Evolutionary conservation across 2,113 vertebrate genomes (phyloP).

Genomic region (Eptesicus fuscus): DNA sequence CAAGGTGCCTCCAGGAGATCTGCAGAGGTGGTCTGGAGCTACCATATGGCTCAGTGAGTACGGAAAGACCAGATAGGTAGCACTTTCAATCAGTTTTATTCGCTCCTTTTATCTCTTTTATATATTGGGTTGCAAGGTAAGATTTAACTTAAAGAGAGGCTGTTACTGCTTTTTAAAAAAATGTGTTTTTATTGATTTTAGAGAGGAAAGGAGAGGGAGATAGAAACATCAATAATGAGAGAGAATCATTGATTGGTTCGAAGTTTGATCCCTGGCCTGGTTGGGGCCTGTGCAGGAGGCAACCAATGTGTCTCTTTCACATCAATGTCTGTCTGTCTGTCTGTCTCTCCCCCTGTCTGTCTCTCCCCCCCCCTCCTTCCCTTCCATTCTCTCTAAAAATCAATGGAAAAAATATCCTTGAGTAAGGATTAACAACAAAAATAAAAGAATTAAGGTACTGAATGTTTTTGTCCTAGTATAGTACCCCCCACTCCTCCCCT

Average conservation of each 20-base stretch:
- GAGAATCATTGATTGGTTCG: too few species aligned
- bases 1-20: background rate
- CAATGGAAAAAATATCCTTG: too few species aligned
- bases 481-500: too few species aligned
- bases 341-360: too few species aligned
- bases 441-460: background rate
- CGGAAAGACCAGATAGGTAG: background rate
- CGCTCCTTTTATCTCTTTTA: background rate
- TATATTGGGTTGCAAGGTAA: background rate
- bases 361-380: too few species aligned
- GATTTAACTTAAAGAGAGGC: conserved; percentile 20
- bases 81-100: background rate
- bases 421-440: background rate
- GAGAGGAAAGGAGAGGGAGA: too few species aligned
- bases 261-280: too few species aligned
- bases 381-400: too few species aligned
- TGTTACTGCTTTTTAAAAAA: background rate
- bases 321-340: too few species aligned
- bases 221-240: too few species aligned
- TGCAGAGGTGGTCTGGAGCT: background rate
- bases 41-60: background rate
- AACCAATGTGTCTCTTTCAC: too few species aligned
- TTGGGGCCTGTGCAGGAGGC: too few species aligned
- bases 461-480: background rate
- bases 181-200: background rate